Evolutionary conservation across 2,888 invertebrate genomes (phyloP), one percentile per base, ranked within the genome.

Genomic region (Zhuqinia jingwanae): DNA sequence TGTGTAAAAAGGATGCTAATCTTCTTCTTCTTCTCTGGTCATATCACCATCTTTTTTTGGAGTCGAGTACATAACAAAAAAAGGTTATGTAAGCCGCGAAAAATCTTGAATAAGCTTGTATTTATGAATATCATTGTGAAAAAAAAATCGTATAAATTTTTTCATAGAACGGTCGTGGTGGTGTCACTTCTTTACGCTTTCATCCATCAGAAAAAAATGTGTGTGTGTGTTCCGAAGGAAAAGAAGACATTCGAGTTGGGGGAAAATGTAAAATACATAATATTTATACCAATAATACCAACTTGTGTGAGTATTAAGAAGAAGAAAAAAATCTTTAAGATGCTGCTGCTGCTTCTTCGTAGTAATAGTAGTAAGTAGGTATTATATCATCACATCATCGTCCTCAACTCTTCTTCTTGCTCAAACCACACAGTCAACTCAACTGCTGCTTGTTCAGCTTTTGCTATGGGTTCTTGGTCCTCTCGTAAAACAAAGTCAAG

Each of bases 1-100:
- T 79, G 53, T 79, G n/a, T n/a, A n/a, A n/a, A n/a, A 79, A 68
- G 78, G 78, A 63, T 78, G 63, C 47, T 45, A 63, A 78, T 78
- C 60, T 79, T 30, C 47, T 60, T 58, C 22, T 63, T 10, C 68
- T 68, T 25, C n/a, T n/a, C n/a, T n/a, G n/a, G n/a, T n/a, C n/a
- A n/a, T n/a, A n/a, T n/a, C n/a, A n/a, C n/a, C n/a, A n/a, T n/a
- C n/a, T n/a, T n/a, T n/a, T n/a, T n/a, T n/a, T n/a, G n/a, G n/a
- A n/a, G n/a, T n/a, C n/a, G n/a, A n/a, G n/a, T n/a, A n/a, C n/a
- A n/a, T n/a, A n/a, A n/a, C n/a, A n/a, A 53, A 65, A 53, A 79
- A 10, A 15, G 50, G 60, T 63, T 63, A 36, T 30, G n/a, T 17
- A 79, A 79, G 68, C 68, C 79, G 79, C 68, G 79, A 79, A 65